These are phyloP conservation scores for Alviniconcha strummeri DNA, from an alignment of 2,888 invertebrate genomes.

Conservation along the genomic window DNA sequence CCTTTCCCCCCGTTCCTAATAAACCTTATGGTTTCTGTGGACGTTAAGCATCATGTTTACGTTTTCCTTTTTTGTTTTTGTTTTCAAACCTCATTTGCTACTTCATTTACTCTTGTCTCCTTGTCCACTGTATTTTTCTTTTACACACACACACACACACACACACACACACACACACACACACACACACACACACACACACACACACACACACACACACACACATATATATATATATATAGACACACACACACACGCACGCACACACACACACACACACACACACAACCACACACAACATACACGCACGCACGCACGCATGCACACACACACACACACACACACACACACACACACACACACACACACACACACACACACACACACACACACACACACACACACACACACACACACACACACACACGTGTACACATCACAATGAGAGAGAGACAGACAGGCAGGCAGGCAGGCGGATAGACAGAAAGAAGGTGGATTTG, in stretches of 20 bases:
- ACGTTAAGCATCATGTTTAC: too few species aligned
- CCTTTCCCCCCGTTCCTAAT: too few species aligned
- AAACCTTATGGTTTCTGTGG: too few species aligned
- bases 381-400: not conserved
- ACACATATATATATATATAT: too few species aligned
- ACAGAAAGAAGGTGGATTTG: too few species aligned
- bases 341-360: not conserved
- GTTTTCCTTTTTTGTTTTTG: not conserved
- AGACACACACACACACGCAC: not conserved
- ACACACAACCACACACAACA: not conserved
- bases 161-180: not conserved
- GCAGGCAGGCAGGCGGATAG: too few species aligned
- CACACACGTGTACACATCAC: too few species aligned
- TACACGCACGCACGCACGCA: not conserved
- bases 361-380: not conserved
- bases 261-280: not conserved
- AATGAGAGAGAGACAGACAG: too few species aligned
- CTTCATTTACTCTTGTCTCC: not conserved
- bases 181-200: not conserved
- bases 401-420: not conserved
- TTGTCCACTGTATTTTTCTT: not conserved
- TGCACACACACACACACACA: not conserved
- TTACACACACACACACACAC: not conserved
- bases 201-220: not conserved
- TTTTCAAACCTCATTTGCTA: not conserved